phyloP scores from a whole-genome alignment of 1,140 invertebrate genomes.

The Drosophila yakuba region DNA sequence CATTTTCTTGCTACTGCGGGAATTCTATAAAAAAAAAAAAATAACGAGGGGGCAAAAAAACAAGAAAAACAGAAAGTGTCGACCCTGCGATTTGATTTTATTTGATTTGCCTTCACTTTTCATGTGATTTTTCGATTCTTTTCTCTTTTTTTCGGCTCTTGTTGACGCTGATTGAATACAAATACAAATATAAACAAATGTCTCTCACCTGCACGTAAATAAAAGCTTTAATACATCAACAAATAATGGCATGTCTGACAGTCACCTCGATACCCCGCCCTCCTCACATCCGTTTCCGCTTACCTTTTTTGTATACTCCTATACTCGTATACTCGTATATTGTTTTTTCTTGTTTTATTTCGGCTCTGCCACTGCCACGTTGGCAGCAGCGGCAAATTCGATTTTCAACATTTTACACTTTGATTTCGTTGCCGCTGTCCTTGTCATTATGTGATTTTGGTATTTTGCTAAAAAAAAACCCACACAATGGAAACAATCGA shows the following conservation, averaged over 20 bases:
- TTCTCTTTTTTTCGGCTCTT: constrained; percentile 29
- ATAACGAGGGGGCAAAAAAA: constrained; percentile 1
- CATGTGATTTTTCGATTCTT: constrained; percentile 51
- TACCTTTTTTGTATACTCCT: not conserved
- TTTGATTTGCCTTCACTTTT: constrained; percentile 73
- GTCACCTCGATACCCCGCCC: constrained; percentile 24
- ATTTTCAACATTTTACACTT: constrained; percentile 76
- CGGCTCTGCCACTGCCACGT: constrained; percentile 7
- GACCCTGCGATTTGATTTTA: constrained; percentile 64
- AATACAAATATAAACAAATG: constrained; percentile 78
- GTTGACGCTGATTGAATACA: constrained; percentile 81
- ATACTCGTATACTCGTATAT: not conserved
- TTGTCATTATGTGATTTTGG: constrained; percentile 63
- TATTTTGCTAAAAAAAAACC: constrained; percentile 31
- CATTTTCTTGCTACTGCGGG: constrained; percentile 35
- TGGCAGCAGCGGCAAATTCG: constrained; percentile 61
- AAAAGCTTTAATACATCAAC: constrained; percentile 78
- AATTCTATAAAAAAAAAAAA: constrained; percentile 37
- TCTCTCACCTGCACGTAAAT: constrained; percentile 72
- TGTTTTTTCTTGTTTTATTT: constrained; percentile 34
- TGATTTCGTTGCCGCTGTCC: constrained; percentile 43
- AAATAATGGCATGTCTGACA: constrained; percentile 76
- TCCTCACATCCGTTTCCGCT: constrained; percentile 52
- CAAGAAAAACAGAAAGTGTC: constrained; percentile 6
- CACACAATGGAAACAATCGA: constrained; percentile 37